Base-by-base conservation (phyloP, 53 echinoderm and acorn worm genomes). In the Holothuria scabra region DNA sequence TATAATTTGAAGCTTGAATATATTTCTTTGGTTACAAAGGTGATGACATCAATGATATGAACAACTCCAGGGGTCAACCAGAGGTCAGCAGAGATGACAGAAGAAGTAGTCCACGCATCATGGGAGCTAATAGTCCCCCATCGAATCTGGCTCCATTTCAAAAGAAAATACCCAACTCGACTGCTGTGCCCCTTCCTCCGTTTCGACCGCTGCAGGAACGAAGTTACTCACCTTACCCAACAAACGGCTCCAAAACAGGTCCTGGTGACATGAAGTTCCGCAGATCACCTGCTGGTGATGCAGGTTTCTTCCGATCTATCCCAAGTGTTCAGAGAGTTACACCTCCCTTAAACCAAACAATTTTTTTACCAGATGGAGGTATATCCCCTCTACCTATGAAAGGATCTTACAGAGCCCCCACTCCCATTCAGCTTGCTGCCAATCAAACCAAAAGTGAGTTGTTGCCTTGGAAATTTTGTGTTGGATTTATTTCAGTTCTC, bases 291-390 rank as follows among this genome's bases (percentile, higher is more conserved):
- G 38, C 41, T 14, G 57, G 35, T 18, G 65, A 79, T 18, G 52
- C 33, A 1, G 67, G 66, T 48, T 13, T 46, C 16, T 91, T 88
- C 60, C 79, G 85, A 71, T 85, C 91, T 29, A 81, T 85, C 24
- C 91, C 91, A 56, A 82, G 79, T 37, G 88, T 91, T 14, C 91
- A 91, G 76, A 85, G 91, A 38, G 62, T 91, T 28, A 88, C 91
- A 12, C 88, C 83, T 48, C 91, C 91, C 3, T 69, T 88, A 12
- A 84, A 59, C 56, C 34, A 87, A 83, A 59, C 86, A 74, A 29
- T 41, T 55, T 59, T 48, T 56, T 60, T 88, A 59, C 88, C 58
- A 3, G 85, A 85, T 44, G 41, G 70, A 26, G 91, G 88, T 2
- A 33, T 56, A 29, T 75, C 85, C 11, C 85, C 91, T 18, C 76